phyloP scores from a whole-genome alignment of 1,140 invertebrate genomes.

The Heliconius melpomene region DNA sequence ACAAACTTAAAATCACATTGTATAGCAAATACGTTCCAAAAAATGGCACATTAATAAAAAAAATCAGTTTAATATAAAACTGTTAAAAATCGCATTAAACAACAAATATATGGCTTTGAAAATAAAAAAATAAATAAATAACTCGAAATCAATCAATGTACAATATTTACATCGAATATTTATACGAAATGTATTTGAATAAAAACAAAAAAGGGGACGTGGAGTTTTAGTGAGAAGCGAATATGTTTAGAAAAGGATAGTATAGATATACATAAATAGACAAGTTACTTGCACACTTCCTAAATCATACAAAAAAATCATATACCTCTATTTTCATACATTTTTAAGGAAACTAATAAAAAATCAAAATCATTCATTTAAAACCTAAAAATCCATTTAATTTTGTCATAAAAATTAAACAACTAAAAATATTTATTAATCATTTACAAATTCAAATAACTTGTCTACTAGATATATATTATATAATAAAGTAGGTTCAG shows the following conservation, averaged over 20 bases:
- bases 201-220: slow-evolving; percentile 46
- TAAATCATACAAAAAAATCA: background rate
- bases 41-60: slow-evolving; percentile 64
- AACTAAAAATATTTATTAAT: background rate
- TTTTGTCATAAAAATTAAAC: background rate
- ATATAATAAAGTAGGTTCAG: slow-evolving; percentile 53
- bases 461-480: background rate
- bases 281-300: background rate
- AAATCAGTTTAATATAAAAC: slow-evolving; percentile 48
- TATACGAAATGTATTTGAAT: slow-evolving; percentile 65
- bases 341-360: background rate
- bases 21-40: slow-evolving; percentile 55
- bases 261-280: background rate
- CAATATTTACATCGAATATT: slow-evolving; percentile 79
- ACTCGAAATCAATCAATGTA: slow-evolving; percentile 74
- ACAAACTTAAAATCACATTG: slow-evolving; percentile 45
- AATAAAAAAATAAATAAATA: slow-evolving; percentile 76
- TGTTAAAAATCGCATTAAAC: slow-evolving; percentile 56
- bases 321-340: background rate
- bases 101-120: slow-evolving; percentile 75
- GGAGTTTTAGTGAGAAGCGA: slow-evolving; percentile 44
- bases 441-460: background rate
- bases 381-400: background rate
- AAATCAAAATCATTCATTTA: background rate
- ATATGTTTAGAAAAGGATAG: slow-evolving; percentile 33